Conservation (phyloP, 1,140 invertebrate genomes). For the Neomicropteryx cornuta region DNA sequence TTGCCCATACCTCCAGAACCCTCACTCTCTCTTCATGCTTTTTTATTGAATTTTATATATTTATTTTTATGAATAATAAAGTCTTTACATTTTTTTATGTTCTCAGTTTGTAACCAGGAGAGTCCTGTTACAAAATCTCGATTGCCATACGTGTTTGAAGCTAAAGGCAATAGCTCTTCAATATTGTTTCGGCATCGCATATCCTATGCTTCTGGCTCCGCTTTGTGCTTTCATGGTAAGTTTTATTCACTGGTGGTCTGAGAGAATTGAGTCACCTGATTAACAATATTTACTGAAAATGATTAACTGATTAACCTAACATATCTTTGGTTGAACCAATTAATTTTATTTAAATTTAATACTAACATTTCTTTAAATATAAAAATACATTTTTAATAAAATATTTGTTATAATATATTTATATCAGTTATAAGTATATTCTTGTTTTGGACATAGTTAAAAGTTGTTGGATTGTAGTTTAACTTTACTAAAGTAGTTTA, state of each 20-base stretch:
- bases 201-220: slow-evolving; percentile 36
- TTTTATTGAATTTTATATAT: slow-evolving; percentile 7
- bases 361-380: slow-evolving; percentile 8
- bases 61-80: too few relatives aligned
- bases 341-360: slow-evolving; percentile 4
- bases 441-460: too few relatives aligned
- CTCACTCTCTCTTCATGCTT: background rate
- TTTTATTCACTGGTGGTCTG: too few relatives aligned
- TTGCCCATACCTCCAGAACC: background rate
- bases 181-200: slow-evolving; percentile 20
- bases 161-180: slow-evolving; percentile 27
- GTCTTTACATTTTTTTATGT: too few relatives aligned
- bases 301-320: background rate
- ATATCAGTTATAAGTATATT: too few relatives aligned
- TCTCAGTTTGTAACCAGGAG: slow-evolving; percentile 33
- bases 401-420: slow-evolving; percentile 3
- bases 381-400: slow-evolving; percentile 1
- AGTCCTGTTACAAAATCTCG: slow-evolving; percentile 26
- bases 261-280: too few relatives aligned
- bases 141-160: slow-evolving; percentile 40
- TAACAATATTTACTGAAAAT: too few relatives aligned
- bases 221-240: slow-evolving; percentile 35
- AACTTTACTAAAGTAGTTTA: too few relatives aligned
- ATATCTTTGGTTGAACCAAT: background rate
- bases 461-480: too few relatives aligned